Evolutionary conservation across 2,797 vertebrate genomes (phyloP).

Genomic region (Pristis pectinata): DNA sequence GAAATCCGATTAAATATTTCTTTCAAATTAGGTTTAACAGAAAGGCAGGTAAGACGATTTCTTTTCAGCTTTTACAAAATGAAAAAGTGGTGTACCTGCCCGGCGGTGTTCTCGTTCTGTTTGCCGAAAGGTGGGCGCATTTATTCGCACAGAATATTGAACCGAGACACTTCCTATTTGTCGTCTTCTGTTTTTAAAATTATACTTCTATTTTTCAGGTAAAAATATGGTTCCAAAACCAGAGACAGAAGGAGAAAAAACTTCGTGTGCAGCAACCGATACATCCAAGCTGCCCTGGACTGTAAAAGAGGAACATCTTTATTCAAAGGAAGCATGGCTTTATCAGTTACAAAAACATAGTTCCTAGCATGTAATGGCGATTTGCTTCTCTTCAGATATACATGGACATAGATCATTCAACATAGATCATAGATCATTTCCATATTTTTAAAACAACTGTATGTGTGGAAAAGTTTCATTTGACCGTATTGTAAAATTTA

Average conservation of each 20-base stretch:
- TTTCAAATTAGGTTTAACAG: conserved; percentile 33
- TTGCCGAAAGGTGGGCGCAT: neutral
- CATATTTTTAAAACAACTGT: neutral
- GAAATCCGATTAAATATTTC: conserved; percentile 39
- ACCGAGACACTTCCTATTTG: neutral
- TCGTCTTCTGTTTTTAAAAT: neutral
- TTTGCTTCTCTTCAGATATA: neutral
- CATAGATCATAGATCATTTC: neutral
- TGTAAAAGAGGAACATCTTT: neutral
- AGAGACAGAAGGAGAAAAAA: conserved; percentile 31
- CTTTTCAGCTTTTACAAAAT: conserved; percentile 34
- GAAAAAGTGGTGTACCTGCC: neutral
- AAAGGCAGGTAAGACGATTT: conserved; percentile 38
- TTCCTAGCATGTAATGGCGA: too few species aligned
- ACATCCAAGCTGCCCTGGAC: neutral
- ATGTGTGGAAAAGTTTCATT: neutral
- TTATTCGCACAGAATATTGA: neutral
- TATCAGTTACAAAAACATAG: neutral
- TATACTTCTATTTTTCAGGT: neutral
- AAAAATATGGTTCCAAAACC: conserved; percentile 38
- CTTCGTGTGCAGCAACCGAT: neutral
- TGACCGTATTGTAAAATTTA: neutral
- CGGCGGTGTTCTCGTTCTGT: too few species aligned
- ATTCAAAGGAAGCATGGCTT: neutral
- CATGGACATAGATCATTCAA: neutral